phyloP scores from a whole-genome alignment of 1,140 invertebrate genomes.

The Hydropsyche tenuis region DNA sequence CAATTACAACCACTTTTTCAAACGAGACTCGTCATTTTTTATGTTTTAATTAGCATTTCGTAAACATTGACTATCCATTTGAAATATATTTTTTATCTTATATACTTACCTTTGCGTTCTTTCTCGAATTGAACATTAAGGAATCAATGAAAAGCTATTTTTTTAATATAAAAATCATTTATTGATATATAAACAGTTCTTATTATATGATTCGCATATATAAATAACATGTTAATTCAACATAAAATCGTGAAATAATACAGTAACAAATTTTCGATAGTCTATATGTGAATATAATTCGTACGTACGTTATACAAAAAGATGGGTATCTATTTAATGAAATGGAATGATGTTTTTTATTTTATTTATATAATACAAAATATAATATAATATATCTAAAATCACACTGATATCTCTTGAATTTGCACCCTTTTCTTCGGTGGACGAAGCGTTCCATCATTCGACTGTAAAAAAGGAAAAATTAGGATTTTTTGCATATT shows the following conservation, averaged over 20 bases:
- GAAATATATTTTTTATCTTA: too few relatives aligned
- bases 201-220: background rate
- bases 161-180: conserved; percentile 22
- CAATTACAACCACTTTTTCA: background rate
- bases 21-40: too few relatives aligned
- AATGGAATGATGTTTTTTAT: background rate
- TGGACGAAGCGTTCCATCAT: conserved; percentile 31
- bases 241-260: conserved; percentile 18
- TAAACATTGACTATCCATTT: too few relatives aligned
- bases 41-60: too few relatives aligned
- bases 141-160: too few relatives aligned
- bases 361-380: conserved; percentile 7
- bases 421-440: conserved; percentile 48
- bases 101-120: too few relatives aligned
- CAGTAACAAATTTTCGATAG: background rate
- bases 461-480: conserved; percentile 32
- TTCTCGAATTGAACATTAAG: too few relatives aligned
- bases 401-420: conserved; percentile 49
- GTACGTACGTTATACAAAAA: background rate
- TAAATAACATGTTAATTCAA: conserved; percentile 4
- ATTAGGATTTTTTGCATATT: conserved; percentile 8
- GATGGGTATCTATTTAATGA: background rate
- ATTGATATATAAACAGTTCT: conserved; percentile 17
- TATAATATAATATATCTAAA: conserved; percentile 16
- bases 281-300: background rate